A percentile compares a stretch with the other conserved stretches of the same genome.
Evolutionary conservation across 2,888 invertebrate genomes (phyloP).

Genomic region (Melinaea menophilus): DNA sequence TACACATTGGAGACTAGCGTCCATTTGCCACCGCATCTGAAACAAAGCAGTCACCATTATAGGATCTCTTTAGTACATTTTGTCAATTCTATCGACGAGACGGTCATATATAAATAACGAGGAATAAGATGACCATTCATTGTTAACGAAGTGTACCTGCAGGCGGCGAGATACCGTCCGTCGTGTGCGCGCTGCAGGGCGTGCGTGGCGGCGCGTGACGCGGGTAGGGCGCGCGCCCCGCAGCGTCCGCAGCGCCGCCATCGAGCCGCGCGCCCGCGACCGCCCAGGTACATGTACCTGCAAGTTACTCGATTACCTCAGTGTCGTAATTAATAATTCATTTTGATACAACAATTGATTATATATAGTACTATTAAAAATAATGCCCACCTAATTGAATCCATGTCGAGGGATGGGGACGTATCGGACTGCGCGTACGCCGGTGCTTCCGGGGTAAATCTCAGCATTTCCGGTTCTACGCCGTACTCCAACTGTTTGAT

Average conservation of each 20-base stretch:
- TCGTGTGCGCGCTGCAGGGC: constrained; percentile 58
- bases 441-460: constrained; percentile 81
- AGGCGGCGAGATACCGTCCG: constrained; percentile 49
- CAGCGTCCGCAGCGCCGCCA: constrained; percentile 62
- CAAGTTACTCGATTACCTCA: not conserved
- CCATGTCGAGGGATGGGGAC: constrained; percentile 70
- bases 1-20: constrained; percentile 65
- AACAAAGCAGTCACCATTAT: constrained; percentile 38
- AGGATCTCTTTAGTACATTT: too few species aligned
- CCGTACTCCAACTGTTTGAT: constrained; percentile 84
- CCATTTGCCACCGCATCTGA: constrained; percentile 79
- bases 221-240: constrained; percentile 53
- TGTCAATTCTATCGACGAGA: too few species aligned
- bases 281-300: constrained; percentile 70
- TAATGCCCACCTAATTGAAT: constrained; percentile 71
- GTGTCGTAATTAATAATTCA: too few species aligned
- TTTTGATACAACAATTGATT: not conserved
- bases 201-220: constrained; percentile 40
- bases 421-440: constrained; percentile 79
- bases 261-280: constrained; percentile 46
- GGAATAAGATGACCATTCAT: too few species aligned
- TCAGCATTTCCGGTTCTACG: constrained; percentile 86
- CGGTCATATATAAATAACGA: too few species aligned
- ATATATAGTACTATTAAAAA: too few species aligned
- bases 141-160: constrained; percentile 46